phyloP scores from a whole-genome alignment of 2,797 vertebrate genomes.

The Sphenopsis melanotis region DNA sequence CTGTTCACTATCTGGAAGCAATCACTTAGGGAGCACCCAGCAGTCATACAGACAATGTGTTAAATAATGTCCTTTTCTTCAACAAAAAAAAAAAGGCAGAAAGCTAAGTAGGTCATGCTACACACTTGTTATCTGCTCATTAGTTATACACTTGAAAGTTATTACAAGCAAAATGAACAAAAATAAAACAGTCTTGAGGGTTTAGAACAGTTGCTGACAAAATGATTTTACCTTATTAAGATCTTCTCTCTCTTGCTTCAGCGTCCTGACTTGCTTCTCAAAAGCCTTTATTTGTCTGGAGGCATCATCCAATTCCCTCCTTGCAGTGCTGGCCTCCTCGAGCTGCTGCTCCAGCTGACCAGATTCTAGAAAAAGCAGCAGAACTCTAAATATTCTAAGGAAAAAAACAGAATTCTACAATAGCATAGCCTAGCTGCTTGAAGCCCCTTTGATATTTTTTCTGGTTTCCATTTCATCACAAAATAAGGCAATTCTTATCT shows the following conservation, averaged over 20 bases:
- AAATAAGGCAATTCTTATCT: neutral
- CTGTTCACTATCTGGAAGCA: neutral
- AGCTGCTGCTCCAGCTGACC: constrained; percentile 88
- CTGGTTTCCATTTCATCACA: neutral
- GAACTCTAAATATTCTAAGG: neutral
- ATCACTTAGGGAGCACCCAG: neutral
- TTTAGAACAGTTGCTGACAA: neutral
- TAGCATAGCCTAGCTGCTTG: neutral
- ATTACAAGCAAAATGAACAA: neutral
- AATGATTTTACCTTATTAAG: constrained; percentile 86
- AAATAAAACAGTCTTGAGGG: neutral
- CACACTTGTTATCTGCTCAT: neutral
- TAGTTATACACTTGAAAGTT: neutral
- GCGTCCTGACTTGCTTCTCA: constrained; percentile 89
- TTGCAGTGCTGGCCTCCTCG: constrained; percentile 83
- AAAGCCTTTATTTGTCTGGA: constrained; percentile 87
- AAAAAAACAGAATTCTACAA: neutral
- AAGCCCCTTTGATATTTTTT: neutral
- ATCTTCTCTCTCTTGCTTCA: constrained; percentile 89
- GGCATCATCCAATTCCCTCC: constrained; percentile 87
- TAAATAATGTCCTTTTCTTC: neutral
- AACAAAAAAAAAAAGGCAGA: neutral
- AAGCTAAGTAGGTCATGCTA: neutral
- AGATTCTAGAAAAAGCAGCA: constrained; percentile 77
- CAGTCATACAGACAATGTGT: neutral